A percentile compares a stretch with the other conserved stretches of the same genome.
Evolutionary conservation across 2,888 invertebrate species (phyloP).

Genomic region (Cheilosia scutellata): DNA sequence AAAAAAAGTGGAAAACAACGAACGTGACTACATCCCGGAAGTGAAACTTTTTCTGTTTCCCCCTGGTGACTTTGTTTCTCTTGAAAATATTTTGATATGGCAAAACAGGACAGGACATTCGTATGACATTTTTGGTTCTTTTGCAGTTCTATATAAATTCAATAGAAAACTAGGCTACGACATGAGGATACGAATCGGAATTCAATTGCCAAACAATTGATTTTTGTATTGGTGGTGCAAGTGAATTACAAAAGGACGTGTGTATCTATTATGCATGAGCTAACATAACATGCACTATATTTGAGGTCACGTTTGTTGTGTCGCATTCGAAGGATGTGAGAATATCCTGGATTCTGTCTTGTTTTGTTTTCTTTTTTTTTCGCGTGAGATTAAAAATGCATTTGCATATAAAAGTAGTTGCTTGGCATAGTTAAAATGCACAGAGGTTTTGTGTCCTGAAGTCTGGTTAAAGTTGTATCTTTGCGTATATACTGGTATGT

Average conservation of each 20-base stretch:
- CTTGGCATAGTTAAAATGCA: conserved; percentile 33
- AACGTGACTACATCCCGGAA: not conserved
- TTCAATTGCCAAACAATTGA: conserved; percentile 46
- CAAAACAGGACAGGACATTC: not conserved
- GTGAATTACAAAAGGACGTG: conserved; percentile 4
- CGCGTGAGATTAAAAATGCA: conserved; percentile 35
- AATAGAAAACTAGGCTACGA: not conserved
- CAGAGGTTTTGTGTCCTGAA: not conserved
- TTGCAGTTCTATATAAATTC: not conserved
- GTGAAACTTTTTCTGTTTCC: not conserved
- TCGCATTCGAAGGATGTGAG: not conserved
- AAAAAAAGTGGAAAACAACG: not conserved
- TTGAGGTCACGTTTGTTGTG: conserved; percentile 11
- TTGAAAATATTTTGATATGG: not conserved
- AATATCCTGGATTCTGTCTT: not conserved
- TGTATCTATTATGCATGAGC: conserved; percentile 8
- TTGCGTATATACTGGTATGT: not conserved
- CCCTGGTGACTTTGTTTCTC: not conserved
- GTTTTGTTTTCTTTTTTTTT: not conserved
- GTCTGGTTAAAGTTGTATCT: conserved; percentile 6
- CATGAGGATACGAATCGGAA: conserved; percentile 12
- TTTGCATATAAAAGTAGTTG: conserved; percentile 33
- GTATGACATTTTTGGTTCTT: not conserved
- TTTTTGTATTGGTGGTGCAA: conserved; percentile 16
- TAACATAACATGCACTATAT: not conserved